A percentile compares a stretch with the other conserved stretches of the same genome.
phyloP scores from a whole-genome alignment of 2,888 invertebrate genomes.

The Thysanoteuthis rhombus region DNA sequence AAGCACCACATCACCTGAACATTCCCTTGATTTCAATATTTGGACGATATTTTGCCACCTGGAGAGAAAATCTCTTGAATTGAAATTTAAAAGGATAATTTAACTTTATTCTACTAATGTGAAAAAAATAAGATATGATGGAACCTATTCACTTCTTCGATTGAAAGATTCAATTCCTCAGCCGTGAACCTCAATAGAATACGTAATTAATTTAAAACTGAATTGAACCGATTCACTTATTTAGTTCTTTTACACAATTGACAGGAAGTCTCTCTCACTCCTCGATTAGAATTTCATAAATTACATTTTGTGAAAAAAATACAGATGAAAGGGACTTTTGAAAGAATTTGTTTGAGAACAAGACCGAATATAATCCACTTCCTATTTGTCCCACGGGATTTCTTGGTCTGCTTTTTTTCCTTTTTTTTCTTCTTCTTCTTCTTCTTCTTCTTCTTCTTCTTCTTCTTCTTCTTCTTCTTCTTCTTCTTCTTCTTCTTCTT shows the following conservation, averaged over 20 bases:
- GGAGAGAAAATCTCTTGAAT: neutral
- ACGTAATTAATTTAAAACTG: neutral
- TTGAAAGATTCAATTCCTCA: neutral
- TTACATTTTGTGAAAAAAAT: neutral
- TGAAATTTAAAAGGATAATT: neutral
- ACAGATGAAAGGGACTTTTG: neutral
- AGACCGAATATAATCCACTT: neutral
- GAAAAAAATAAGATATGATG: neutral
- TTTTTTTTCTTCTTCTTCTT: neutral
- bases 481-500: rapidly evolving
- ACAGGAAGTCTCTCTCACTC: neutral
- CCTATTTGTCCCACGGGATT: neutral
- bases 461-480: too few species aligned
- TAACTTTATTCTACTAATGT: neutral
- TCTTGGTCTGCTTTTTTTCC: too few species aligned
- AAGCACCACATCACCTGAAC: too few species aligned
- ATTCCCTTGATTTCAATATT: neutral
- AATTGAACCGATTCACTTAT: neutral
- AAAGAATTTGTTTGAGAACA: neutral
- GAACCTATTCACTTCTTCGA: neutral
- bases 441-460: neutral
- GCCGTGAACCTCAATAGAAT: neutral
- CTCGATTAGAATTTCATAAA: neutral
- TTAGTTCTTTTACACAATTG: neutral
- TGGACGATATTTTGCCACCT: neutral